A percentile compares a stretch with the other conserved stretches of the same genome.
Conservation (phyloP, 2,888 invertebrate species). For the Nemoura dubitans region DNA sequence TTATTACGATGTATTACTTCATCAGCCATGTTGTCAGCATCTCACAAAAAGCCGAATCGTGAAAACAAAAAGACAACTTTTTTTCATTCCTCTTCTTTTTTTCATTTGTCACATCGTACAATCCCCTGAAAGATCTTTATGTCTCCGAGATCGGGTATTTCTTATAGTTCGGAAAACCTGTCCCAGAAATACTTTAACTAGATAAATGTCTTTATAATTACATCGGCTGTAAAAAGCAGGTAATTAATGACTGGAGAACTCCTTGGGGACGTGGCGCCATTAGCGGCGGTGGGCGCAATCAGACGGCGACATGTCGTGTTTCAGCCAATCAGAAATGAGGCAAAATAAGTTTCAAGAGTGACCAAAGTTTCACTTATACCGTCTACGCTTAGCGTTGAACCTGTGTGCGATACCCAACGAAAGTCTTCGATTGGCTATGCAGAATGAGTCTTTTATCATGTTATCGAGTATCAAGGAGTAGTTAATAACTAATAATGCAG, state of each 20-base stretch:
- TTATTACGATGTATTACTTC: too few relatives aligned
- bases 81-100: neutral
- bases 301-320: neutral
- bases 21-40: neutral
- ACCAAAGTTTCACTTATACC: neutral
- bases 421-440: too few relatives aligned
- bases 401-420: too few relatives aligned
- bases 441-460: too few relatives aligned
- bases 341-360: neutral
- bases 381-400: neutral
- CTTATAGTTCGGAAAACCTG: neutral
- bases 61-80: neutral
- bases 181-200: neutral
- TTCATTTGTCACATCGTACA: neutral
- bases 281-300: neutral
- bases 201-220: slow-evolving; percentile 25
- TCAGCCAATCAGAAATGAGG: neutral
- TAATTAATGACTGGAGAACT: neutral
- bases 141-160: neutral
- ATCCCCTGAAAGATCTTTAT: neutral
- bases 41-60: neutral
- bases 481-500: too few relatives aligned
- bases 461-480: too few relatives aligned
- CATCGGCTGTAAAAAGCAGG: neutral
- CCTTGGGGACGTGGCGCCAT: neutral